These are phyloP conservation scores for Heteronetta atricapilla DNA, from an alignment of 2,113 vertebrate genomes.

Conservation along the genomic window DNA sequence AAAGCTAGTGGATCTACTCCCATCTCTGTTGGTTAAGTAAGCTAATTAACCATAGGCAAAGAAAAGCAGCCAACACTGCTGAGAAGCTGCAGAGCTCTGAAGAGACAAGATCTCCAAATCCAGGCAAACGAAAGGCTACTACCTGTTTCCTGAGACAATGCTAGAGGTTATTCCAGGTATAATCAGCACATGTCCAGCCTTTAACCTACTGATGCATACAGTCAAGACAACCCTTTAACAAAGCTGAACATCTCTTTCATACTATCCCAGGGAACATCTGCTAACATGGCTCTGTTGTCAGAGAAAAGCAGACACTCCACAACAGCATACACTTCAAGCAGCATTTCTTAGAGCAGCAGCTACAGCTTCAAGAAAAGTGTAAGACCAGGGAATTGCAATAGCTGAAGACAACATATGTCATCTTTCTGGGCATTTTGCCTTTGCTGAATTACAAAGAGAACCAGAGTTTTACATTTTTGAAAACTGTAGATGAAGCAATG, in stretches of 20 bases:
- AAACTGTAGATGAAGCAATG: neutral
- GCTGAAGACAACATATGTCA: conserved; percentile 19
- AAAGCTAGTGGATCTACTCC: neutral
- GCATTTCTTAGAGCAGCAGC: conserved; percentile 3
- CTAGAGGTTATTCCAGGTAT: neutral
- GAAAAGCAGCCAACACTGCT: neutral
- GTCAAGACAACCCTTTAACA: neutral
- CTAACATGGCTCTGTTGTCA: neutral
- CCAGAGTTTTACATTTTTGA: neutral
- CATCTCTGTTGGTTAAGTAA: neutral
- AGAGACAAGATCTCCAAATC: neutral
- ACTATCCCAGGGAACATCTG: neutral
- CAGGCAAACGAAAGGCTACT: neutral
- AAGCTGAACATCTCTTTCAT: neutral
- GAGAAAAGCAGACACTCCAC: neutral
- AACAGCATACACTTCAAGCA: neutral
- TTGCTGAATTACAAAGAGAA: neutral
- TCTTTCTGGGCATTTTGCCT: conserved; percentile 30
- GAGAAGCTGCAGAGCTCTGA: neutral
- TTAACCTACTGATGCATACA: neutral
- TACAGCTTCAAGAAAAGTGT: neutral
- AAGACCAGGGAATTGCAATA: neutral
- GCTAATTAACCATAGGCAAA: neutral
- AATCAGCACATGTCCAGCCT: neutral
- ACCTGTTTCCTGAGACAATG: neutral